Percentiles rank a stretch among this genome's conserved stretches.
These are phyloP conservation scores for Stramonita haemastoma DNA, from an alignment of 2,888 invertebrate species.

Conservation along the genomic window DNA sequence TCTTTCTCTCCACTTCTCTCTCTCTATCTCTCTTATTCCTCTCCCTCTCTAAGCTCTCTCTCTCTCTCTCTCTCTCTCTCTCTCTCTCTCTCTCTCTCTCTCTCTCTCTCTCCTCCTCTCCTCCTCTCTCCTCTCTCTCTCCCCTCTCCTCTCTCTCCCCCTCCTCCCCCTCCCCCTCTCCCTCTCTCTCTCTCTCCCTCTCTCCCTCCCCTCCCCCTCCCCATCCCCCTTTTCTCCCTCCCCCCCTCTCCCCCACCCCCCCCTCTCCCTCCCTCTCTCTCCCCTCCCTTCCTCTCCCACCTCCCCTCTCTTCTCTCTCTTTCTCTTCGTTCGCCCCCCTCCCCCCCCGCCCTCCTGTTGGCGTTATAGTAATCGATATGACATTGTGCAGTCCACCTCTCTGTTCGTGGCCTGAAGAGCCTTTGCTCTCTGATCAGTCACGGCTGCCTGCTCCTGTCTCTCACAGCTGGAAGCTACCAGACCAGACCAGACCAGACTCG, in stretches of 20 bases:
- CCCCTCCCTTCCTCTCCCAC: neutral
- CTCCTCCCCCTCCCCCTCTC: neutral
- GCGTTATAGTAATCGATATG: slow-evolving; percentile 15
- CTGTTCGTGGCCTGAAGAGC: neutral
- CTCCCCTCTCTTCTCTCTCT: too few relatives aligned
- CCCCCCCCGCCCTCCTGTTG: too few relatives aligned
- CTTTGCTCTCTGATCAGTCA: neutral
- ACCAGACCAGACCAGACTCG: too few relatives aligned
- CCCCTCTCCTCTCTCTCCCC: neutral
- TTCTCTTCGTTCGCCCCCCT: too few relatives aligned
- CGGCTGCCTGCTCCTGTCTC: neutral
- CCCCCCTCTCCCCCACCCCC: neutral
- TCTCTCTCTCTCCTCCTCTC: neutral
- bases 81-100: neutral
- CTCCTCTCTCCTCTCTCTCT: neutral
- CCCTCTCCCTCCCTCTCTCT: neutral
- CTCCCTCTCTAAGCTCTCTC: too few relatives aligned
- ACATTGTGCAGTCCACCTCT: neutral
- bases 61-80: neutral
- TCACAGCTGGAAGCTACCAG: neutral
- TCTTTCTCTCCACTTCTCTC: too few relatives aligned
- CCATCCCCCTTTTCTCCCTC: neutral
- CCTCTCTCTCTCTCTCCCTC: neutral
- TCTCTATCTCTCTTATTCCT: too few relatives aligned
- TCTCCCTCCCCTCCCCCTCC: neutral